Conservation (phyloP, 2,888 invertebrate genomes). For the Nymphalis urticae region DNA sequence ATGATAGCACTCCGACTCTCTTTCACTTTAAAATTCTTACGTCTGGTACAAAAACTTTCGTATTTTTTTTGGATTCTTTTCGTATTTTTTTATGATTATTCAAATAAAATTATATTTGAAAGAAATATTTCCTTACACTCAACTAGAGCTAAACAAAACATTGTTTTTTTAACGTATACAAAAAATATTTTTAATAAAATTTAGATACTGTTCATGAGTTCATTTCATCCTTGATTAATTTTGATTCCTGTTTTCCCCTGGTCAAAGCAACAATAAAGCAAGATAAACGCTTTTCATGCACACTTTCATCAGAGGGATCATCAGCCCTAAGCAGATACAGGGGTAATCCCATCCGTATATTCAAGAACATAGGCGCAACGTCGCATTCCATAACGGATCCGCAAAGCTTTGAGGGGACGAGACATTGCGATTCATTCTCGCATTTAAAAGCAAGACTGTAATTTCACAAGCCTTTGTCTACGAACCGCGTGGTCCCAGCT, state of each 20-base stretch:
- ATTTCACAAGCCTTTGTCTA: slow-evolving; percentile 79
- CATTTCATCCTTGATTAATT: background rate
- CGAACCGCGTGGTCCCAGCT: slow-evolving; percentile 49
- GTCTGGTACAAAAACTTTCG: slow-evolving; percentile 22
- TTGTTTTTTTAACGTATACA: too few species aligned
- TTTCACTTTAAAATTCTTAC: slow-evolving; percentile 30
- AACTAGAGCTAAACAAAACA: too few species aligned
- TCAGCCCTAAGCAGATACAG: slow-evolving; percentile 43
- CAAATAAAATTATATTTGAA: slow-evolving; percentile 25
- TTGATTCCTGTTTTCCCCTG: background rate
- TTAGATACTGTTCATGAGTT: too few species aligned
- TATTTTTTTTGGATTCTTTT: slow-evolving; percentile 13
- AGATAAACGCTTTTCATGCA: slow-evolving; percentile 19
- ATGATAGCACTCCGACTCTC: slow-evolving; percentile 24
- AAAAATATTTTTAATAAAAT: background rate
- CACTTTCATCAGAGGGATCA: slow-evolving; percentile 33
- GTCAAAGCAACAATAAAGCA: slow-evolving; percentile 15
- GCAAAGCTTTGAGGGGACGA: slow-evolving; percentile 76
- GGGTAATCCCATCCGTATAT: slow-evolving; percentile 52
- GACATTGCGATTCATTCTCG: slow-evolving; percentile 78
- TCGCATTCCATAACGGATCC: slow-evolving; percentile 58
- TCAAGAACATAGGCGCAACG: slow-evolving; percentile 54
- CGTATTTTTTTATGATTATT: slow-evolving; percentile 15
- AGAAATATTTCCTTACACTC: background rate
- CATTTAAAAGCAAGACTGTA: slow-evolving; percentile 80